Evolutionary conservation across 2,113 vertebrate species (phyloP), one percentile per base, ranked within the genome.

Genomic region (Bos javanicus): DNA sequence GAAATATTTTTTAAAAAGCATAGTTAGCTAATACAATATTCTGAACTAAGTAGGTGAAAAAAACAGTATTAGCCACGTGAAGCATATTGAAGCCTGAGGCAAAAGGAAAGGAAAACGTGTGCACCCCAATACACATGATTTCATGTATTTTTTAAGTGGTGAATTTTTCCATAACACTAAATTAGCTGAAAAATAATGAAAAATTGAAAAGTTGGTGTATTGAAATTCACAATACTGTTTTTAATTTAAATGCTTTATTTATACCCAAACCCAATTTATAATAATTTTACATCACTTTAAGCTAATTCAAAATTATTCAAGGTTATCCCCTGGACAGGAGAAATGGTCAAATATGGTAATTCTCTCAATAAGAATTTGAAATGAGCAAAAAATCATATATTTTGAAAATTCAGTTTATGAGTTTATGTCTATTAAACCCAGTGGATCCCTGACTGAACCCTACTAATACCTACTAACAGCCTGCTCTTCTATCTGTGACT

Each of bases 401-500:
- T 80, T 87, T 67, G 19, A 94, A 87, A 57, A 39, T 64, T 48
- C 30, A 50, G 39, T 19, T 54, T 57, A 67, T 50, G 43, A 62
- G 14, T 33, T 93, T 21, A 3, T 84, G 80, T 81, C 76, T 71
- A 36, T 36, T 26, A 74, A 74, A 81, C n/a, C 43, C 56, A 56
- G 8, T 21, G 12, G 46, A 52, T 78, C 94, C 64, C 16, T 11
- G 33, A 80, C 16, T 16, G 36, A 80, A 21, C 60, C 97, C 93
- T 87, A 80, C 97, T 98, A 97, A 97, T 4, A 80, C 43, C 80
- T 67, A 56, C 50, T 83, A 56, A 83, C 13, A 54, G 74, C 95
- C 96, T 98, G 97, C 97, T 92, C 50, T 57, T 71, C 36, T 87
- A 6, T 96, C 87, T 97, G 82, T 95, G 92, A 90, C 88, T 89